A percentile compares a stretch with the other conserved stretches of the same genome.
Conservation (phyloP, 2,797 vertebrate species). For the Chelon labrosus region DNA sequence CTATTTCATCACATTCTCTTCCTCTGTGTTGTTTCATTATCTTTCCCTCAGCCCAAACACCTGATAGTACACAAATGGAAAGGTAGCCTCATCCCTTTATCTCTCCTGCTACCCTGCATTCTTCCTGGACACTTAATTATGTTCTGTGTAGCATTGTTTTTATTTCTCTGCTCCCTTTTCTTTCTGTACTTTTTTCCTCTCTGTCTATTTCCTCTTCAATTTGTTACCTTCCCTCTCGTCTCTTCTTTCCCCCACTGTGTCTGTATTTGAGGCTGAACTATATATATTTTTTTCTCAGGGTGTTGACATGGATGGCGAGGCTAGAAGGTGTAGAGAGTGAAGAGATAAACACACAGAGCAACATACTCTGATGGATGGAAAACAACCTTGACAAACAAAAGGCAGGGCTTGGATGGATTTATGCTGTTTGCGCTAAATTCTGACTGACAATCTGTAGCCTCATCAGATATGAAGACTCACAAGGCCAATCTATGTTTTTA, state of each 20-base stretch:
- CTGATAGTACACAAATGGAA: conserved; percentile 43
- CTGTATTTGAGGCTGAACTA: no score
- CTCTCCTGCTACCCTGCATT: conserved; percentile 24
- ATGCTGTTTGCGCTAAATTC: not conserved
- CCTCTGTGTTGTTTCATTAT: conserved; percentile 47
- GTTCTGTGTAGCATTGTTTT: conserved; percentile 25
- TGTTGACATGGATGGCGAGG: not conserved
- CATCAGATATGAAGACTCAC: not conserved
- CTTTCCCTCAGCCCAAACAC: conserved; percentile 33
- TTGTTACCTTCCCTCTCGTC: conserved; percentile 20
- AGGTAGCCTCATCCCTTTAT: conserved; percentile 44
- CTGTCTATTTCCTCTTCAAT: conserved; percentile 23
- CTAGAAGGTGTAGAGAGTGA: conserved; percentile 1
- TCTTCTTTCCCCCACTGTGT: not conserved
- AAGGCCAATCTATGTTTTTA: not conserved
- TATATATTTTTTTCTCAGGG: not conserved
- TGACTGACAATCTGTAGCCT: not conserved
- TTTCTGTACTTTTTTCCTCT: not conserved
- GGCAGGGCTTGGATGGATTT: not conserved
- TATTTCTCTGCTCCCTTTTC: conserved; percentile 10
- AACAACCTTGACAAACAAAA: not conserved
- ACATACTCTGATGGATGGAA: not conserved
- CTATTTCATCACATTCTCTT: conserved; percentile 28
- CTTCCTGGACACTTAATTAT: conserved; percentile 43
- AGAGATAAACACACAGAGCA: conserved; percentile 20